Evolutionary conservation across 2,113 vertebrate species (phyloP), one percentile per base, ranked within the genome.

Genomic region (Hyla sarda): DNA sequence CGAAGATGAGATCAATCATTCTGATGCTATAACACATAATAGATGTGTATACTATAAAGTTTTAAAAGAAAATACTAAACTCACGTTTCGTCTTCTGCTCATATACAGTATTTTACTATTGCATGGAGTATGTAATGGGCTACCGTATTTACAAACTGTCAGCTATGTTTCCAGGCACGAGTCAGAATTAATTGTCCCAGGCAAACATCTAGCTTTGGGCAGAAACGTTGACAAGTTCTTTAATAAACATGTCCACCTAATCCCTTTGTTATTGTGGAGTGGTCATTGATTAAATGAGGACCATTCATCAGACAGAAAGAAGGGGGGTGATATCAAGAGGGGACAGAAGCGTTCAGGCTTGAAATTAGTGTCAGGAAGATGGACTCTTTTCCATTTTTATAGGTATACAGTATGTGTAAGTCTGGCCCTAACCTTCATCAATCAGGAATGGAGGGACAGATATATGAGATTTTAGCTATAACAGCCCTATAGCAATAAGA

Each of bases 301-400:
- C 77, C 84, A 73, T 80, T 86, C 67, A 81, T 86, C 77, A 74
- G 62, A 19, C 37, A 50, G 14, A 81, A 73, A 50, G 34, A 75
- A 52, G 65, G 76, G 77, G 50, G 54, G n/a, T 62, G 48, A 81
- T 86, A 80, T 86, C 67, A 65, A 81, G 80, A 73, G 77, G 77
- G 76, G 23, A 81, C 54, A 81, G 67, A 73, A 28, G 76, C 84
- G 48, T 81, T 79, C 84, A 86, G 65, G 84, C 84, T 86, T 86
- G 84, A 86, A 86, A 86, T 86, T 86, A 86, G 84, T 86, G 84
- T 86, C 84, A 81, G 77, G 62, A 86, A 86, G 84, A 86, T 86
- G 77, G 65, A 86, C 84, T 86, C 67, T 34, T 77, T 86, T 69
- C 48, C 84, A 86, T 86, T 86, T 85, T 72, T 81, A 73, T 81